phyloP scores from a whole-genome alignment of 2,113 vertebrate species.

The Tragelaphus buxtoni region DNA sequence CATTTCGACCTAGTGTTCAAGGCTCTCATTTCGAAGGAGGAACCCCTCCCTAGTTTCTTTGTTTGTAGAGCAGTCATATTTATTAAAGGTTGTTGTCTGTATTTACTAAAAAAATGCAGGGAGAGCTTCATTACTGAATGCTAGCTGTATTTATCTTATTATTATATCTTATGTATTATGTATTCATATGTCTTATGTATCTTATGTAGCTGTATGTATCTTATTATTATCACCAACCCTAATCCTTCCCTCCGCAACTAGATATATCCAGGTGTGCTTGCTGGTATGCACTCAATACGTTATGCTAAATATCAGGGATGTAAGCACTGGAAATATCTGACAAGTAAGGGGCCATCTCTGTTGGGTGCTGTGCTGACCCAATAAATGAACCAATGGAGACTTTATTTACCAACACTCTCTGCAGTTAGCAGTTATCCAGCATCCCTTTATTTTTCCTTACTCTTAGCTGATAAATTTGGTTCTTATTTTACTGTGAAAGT shows the following conservation, averaged over 20 bases:
- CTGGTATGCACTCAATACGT: not conserved
- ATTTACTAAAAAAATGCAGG: not conserved
- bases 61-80: not conserved
- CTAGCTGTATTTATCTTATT: not conserved
- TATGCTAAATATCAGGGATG: not conserved
- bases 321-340: not conserved
- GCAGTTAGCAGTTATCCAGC: not conserved
- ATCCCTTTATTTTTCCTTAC: slow-evolving; percentile 1
- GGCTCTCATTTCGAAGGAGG: not conserved
- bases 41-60: not conserved
- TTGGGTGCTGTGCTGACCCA: not conserved
- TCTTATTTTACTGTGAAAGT: not conserved
- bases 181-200: not conserved
- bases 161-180: not conserved
- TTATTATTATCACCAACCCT: not conserved
- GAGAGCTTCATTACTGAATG: not conserved
- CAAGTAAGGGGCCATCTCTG: not conserved
- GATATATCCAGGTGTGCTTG: not conserved
- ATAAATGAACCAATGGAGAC: not conserved
- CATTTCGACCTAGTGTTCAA: not conserved
- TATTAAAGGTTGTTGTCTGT: not conserved
- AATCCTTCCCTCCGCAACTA: not conserved
- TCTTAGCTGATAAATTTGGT: not conserved
- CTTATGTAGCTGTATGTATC: not conserved
- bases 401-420: not conserved